A percentile compares a stretch with the other conserved stretches of the same genome.
phyloP scores from a whole-genome alignment of 2,113 vertebrate genomes.

The Uropsilus gracilis region DNA sequence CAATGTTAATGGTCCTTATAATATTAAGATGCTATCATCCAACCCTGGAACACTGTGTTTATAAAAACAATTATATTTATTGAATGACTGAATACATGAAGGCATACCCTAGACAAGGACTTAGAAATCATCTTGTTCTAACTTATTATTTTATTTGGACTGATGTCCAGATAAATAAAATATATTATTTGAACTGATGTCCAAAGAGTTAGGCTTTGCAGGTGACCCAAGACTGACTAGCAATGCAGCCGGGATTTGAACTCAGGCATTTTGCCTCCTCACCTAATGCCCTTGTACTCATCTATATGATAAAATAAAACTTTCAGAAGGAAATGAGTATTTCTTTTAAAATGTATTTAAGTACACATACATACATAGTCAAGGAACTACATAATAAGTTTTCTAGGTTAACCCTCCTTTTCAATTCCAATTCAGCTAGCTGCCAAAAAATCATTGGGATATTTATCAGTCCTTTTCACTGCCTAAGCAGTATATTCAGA shows the following conservation, averaged over 20 bases:
- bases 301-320: background rate
- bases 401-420: background rate
- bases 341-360: constrained; percentile 20
- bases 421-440: background rate
- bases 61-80: background rate
- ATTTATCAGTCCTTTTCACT: background rate
- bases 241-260: background rate
- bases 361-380: background rate
- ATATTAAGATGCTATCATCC: background rate
- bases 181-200: background rate
- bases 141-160: background rate
- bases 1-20: background rate
- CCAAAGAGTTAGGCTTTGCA: background rate
- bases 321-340: background rate
- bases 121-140: background rate
- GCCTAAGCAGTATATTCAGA: background rate
- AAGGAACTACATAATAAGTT: background rate
- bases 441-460: constrained; percentile 6
- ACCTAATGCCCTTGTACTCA: background rate
- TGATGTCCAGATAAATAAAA: background rate
- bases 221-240: background rate
- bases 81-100: background rate
- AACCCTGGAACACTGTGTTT: background rate
- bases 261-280: background rate
- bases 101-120: background rate